Conservation (phyloP, 2,113 vertebrate species). For the Gadus macrocephalus region DNA sequence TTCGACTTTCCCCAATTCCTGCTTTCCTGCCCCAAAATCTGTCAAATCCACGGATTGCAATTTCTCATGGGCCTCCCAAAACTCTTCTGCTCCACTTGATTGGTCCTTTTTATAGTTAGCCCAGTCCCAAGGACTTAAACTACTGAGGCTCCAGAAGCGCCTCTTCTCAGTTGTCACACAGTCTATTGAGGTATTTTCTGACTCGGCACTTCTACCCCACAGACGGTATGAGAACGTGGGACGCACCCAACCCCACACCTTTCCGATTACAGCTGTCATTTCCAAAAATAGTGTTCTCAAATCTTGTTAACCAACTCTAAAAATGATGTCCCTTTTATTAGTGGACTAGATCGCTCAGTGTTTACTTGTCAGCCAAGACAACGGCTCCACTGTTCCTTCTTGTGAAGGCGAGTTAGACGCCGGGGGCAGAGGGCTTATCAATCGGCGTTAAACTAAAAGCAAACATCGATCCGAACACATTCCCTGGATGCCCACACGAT, state of each 20-base stretch:
- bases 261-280: slow-evolving; percentile 62
- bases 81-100: slow-evolving; percentile 50
- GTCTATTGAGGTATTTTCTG: slow-evolving; percentile 14
- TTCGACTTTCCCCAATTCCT: slow-evolving; percentile 1
- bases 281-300: background rate
- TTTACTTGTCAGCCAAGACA: background rate
- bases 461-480: no score
- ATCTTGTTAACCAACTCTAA: background rate
- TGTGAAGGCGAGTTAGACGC: no score
- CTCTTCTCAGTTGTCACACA: slow-evolving; percentile 7
- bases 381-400: no score
- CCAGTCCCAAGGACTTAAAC: slow-evolving; percentile 64
- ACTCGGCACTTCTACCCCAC: slow-evolving; percentile 28
- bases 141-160: slow-evolving; percentile 20
- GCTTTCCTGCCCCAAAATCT: slow-evolving; percentile 30
- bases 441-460: no score
- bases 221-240: slow-evolving; percentile 44
- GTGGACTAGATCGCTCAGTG: background rate
- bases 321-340: background rate
- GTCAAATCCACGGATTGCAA: slow-evolving; percentile 48
- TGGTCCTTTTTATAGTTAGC: slow-evolving; percentile 37
- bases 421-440: no score
- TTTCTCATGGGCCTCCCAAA: slow-evolving; percentile 68
- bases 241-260: slow-evolving; percentile 66
- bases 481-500: no score